Percentiles rank a stretch among this genome's conserved stretches.
Evolutionary conservation across 2,113 vertebrate species (phyloP).

Genomic region (Ictalurus furcatus): DNA sequence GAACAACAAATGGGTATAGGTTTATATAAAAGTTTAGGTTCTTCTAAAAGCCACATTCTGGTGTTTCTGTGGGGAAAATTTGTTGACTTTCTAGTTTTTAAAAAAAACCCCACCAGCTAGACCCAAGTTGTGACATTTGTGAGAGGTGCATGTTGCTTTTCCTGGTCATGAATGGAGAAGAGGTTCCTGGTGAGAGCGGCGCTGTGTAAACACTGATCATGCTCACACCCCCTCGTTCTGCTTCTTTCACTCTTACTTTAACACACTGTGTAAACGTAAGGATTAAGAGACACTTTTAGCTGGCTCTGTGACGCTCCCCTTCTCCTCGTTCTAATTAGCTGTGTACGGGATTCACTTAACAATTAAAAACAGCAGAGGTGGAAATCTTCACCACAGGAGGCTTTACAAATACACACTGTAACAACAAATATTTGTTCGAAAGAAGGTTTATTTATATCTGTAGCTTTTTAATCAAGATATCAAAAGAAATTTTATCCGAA

Average conservation of each 20-base stretch:
- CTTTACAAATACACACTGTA: background rate
- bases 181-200: background rate
- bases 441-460: background rate
- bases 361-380: conserved; percentile 4
- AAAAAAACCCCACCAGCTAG: too few species aligned
- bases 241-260: background rate
- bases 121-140: background rate
- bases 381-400: conserved; percentile 16
- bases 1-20: background rate
- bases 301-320: background rate
- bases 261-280: background rate
- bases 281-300: conserved; percentile 40
- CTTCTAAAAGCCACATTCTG: background rate
- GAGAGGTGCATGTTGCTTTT: background rate
- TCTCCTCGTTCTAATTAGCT: background rate
- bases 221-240: background rate
- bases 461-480: background rate
- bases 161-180: conserved; percentile 2
- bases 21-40: background rate
- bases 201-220: background rate
- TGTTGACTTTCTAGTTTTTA: too few species aligned
- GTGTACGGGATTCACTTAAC: conserved; percentile 12
- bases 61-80: too few species aligned
- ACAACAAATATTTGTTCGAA: background rate
- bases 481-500: too few species aligned